phyloP scores from a whole-genome alignment of 2,797 vertebrate species.

The Chelon labrosus region DNA sequence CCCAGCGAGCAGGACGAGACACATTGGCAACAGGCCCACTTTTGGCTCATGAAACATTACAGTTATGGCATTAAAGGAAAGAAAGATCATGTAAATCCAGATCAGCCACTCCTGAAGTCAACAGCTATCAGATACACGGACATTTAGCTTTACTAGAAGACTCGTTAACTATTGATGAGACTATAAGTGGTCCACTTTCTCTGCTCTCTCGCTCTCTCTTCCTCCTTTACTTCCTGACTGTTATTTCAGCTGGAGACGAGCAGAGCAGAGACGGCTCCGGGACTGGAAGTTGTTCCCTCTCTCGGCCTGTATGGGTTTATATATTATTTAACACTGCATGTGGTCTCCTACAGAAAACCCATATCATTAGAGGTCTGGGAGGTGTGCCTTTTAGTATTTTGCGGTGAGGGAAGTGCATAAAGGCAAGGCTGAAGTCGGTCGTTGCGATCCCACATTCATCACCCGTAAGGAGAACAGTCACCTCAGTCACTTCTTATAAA shows the following conservation, averaged over 20 bases:
- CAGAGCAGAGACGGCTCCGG: slow-evolving; percentile 55
- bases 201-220: slow-evolving; percentile 46
- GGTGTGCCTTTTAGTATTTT: slow-evolving; percentile 61
- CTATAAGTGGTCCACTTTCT: slow-evolving; percentile 84
- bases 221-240: slow-evolving; percentile 77
- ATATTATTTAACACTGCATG: slow-evolving; percentile 80
- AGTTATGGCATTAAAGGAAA: background rate
- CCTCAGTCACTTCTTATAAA: slow-evolving; percentile 54
- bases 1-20: background rate
- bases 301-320: slow-evolving; percentile 56
- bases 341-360: slow-evolving; percentile 58
- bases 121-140: slow-evolving; percentile 45
- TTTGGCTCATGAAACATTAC: background rate
- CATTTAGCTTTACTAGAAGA: slow-evolving; percentile 65
- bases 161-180: slow-evolving; percentile 85
- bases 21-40: too few relatives aligned
- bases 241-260: slow-evolving; percentile 76
- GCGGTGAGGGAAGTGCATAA: slow-evolving; percentile 40
- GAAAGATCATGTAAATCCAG: background rate
- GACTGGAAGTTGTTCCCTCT: slow-evolving; percentile 56
- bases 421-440: slow-evolving; percentile 22
- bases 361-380: slow-evolving; percentile 45
- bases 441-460: slow-evolving; percentile 57
- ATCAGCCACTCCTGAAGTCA: slow-evolving; percentile 34
- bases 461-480: slow-evolving; percentile 37